phyloP scores from a whole-genome alignment of 2,888 invertebrate genomes.

The Trachelus iudaicus region DNA sequence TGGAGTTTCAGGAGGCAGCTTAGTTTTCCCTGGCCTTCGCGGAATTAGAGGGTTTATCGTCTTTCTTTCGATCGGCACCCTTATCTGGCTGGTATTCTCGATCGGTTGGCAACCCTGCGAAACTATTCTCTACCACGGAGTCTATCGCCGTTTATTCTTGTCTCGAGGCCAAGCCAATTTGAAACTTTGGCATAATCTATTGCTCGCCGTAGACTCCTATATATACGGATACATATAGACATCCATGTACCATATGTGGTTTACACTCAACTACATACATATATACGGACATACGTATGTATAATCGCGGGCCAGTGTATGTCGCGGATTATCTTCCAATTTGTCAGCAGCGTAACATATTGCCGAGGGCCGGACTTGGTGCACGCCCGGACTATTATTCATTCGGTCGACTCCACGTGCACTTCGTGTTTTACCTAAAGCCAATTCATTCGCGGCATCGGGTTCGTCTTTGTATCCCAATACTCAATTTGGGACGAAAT shows the following conservation, averaged over 20 bases:
- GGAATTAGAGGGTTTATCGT: too few relatives aligned
- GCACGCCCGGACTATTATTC: constrained; percentile 43
- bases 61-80: too few relatives aligned
- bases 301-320: constrained; percentile 3
- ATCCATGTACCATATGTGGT: too few relatives aligned
- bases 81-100: too few relatives aligned
- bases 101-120: too few relatives aligned
- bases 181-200: constrained; percentile 10
- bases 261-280: too few relatives aligned
- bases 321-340: constrained; percentile 43
- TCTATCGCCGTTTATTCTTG: too few relatives aligned
- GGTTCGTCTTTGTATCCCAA: constrained; percentile 16
- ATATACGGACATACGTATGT: too few relatives aligned
- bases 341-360: constrained; percentile 43
- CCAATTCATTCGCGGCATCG: constrained; percentile 12
- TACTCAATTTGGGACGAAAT: too few relatives aligned
- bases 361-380: constrained; percentile 25
- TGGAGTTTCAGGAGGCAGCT: too few relatives aligned
- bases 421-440: constrained; percentile 27
- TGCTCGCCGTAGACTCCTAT: constrained; percentile 3
- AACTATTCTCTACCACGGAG: too few relatives aligned
- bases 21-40: too few relatives aligned
- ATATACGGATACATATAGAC: not conserved
- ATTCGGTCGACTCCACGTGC: constrained; percentile 24
- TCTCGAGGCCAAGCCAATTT: constrained; percentile 8